phyloP scores from a whole-genome alignment of 2,888 invertebrate genomes.

The Chydorus sphaericus region DNA sequence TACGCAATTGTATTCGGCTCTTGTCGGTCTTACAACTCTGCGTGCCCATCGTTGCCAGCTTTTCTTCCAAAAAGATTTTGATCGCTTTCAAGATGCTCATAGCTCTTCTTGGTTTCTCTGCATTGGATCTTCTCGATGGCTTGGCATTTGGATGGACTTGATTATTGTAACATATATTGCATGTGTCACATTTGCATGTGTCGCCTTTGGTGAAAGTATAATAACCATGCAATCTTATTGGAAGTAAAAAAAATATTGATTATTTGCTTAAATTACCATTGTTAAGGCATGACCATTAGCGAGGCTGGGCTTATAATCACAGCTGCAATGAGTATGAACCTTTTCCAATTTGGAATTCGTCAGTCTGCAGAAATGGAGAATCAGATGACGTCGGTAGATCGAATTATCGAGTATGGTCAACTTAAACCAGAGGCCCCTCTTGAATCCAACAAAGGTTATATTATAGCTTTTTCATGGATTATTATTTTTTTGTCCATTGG shows the following conservation, averaged over 20 bases:
- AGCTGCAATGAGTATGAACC: slow-evolving; percentile 30
- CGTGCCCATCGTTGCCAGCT: slow-evolving; percentile 72
- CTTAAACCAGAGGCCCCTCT: slow-evolving; percentile 52
- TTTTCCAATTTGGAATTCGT: slow-evolving; percentile 69
- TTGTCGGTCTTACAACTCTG: slow-evolving; percentile 82
- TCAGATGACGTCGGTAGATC: slow-evolving; percentile 50
- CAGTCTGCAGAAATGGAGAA: slow-evolving; percentile 80
- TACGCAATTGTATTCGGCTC: slow-evolving; percentile 72
- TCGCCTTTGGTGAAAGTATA: slow-evolving; percentile 43
- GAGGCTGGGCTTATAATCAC: slow-evolving; percentile 25
- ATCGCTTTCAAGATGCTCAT: slow-evolving; percentile 52
- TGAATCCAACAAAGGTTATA: slow-evolving; percentile 26
- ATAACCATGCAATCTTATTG: neutral
- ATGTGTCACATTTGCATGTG: slow-evolving; percentile 70
- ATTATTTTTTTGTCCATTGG: no score
- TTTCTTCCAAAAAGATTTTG: slow-evolving; percentile 59
- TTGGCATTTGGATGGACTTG: slow-evolving; percentile 83
- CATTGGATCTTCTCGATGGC: slow-evolving; percentile 76
- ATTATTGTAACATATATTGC: slow-evolving; percentile 75
- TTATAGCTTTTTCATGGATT: no score
- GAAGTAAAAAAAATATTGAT: neutral
- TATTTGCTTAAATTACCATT: neutral
- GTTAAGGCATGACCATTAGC: slow-evolving; percentile 20
- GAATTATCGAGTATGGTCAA: slow-evolving; percentile 46
- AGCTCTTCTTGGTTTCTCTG: slow-evolving; percentile 86